These are phyloP conservation scores for Syngnathus rostellatus DNA, from an alignment of 2,797 vertebrate genomes.

Conservation along the genomic window DNA sequence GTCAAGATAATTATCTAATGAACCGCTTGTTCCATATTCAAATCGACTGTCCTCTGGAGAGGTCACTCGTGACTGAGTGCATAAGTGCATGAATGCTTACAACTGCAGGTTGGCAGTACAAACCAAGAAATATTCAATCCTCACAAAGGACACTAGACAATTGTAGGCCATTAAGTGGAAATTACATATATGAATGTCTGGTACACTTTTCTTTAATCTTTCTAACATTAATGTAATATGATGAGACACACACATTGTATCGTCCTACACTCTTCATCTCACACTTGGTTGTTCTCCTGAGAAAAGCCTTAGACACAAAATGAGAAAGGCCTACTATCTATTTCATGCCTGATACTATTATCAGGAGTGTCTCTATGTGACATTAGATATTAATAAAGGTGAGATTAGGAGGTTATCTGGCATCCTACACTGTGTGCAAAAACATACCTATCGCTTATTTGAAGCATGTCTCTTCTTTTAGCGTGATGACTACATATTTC, in stretches of 20 bases:
- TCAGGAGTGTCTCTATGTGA: constrained; percentile 38
- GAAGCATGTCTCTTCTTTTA: constrained; percentile 25
- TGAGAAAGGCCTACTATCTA: constrained; percentile 23
- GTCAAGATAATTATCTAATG: constrained; percentile 34
- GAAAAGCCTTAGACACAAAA: constrained; percentile 17
- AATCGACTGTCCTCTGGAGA: constrained; percentile 29
- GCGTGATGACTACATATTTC: constrained; percentile 38
- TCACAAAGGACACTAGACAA: not conserved
- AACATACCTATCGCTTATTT: constrained; percentile 38
- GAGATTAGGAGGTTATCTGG: constrained; percentile 50
- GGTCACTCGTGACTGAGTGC: not conserved
- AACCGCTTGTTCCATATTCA: constrained; percentile 36
- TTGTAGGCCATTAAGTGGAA: not conserved
- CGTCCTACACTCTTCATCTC: constrained; percentile 9
- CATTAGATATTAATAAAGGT: constrained; percentile 41
- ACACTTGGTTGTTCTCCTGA: constrained; percentile 10
- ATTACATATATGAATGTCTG: not conserved
- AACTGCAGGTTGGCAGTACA: not conserved
- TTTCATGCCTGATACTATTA: constrained; percentile 39
- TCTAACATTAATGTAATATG: not conserved
- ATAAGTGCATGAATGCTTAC: not conserved
- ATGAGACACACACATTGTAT: not conserved
- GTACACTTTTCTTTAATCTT: not conserved
- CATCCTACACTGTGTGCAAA: constrained; percentile 42
- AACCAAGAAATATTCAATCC: not conserved